These are phyloP conservation scores for Rhagium mordax DNA, from an alignment of 2,888 invertebrate species.

Conservation along the genomic window DNA sequence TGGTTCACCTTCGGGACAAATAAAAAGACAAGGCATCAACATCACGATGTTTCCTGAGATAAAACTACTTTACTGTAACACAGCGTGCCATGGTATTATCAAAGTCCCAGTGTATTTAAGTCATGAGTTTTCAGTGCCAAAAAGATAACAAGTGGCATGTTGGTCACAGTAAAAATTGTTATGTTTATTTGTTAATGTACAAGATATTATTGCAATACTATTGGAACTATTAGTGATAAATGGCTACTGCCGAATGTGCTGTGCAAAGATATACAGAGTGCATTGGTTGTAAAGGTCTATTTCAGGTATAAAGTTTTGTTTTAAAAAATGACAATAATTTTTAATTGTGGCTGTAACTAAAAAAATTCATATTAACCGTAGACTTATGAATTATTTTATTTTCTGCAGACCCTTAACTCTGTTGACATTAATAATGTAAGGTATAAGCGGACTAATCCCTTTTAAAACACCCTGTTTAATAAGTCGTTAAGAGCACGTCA, in stretches of 20 bases:
- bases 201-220: slow-evolving; percentile 34
- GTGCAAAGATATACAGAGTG: slow-evolving; percentile 55
- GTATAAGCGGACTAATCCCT: too few species aligned
- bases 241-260: slow-evolving; percentile 60
- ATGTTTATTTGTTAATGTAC: slow-evolving; percentile 19
- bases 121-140: slow-evolving; percentile 49
- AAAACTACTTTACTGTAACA: slow-evolving; percentile 71
- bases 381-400: too few species aligned
- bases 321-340: neutral
- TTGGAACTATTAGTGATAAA: slow-evolving; percentile 56
- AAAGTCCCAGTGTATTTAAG: slow-evolving; percentile 28
- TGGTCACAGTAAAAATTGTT: slow-evolving; percentile 24
- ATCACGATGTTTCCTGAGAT: slow-evolving; percentile 71
- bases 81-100: slow-evolving; percentile 38
- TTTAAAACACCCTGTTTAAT: too few species aligned
- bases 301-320: slow-evolving; percentile 3
- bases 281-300: slow-evolving; percentile 31
- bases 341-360: neutral
- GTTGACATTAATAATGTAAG: too few species aligned
- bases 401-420: too few species aligned
- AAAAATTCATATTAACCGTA: neutral
- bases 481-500: too few species aligned
- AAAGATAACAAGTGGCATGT: slow-evolving; percentile 35
- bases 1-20: slow-evolving; percentile 75
- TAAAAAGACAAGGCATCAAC: slow-evolving; percentile 71